Evolutionary conservation across 1,140 invertebrate genomes (phyloP).

Genomic region (Littorina saxatilis): DNA sequence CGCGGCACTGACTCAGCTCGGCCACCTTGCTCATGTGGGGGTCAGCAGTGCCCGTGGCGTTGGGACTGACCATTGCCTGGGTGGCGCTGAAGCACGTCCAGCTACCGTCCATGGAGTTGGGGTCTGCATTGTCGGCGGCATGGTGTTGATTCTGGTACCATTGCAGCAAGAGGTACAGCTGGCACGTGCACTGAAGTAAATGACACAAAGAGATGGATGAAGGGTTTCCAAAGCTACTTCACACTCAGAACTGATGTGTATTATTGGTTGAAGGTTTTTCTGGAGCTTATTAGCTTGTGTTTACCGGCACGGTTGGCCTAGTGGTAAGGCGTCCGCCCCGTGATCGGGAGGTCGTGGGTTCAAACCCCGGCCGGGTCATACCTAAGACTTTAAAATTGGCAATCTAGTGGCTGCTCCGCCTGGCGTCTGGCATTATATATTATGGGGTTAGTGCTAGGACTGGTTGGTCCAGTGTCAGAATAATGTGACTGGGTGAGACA

Average conservation of each 20-base stretch:
- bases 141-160: slow-evolving; percentile 25
- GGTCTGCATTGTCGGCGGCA: neutral
- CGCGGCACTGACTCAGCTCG: neutral
- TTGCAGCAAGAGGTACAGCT: slow-evolving; percentile 39
- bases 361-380: too few relatives aligned
- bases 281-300: neutral
- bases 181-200: slow-evolving; percentile 41
- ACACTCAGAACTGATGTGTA: neutral
- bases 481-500: too few relatives aligned
- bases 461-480: too few relatives aligned
- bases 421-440: neutral
- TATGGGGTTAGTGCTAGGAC: too few relatives aligned
- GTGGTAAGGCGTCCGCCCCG: too few relatives aligned
- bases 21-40: neutral
- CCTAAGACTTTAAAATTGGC: too few relatives aligned
- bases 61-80: neutral
- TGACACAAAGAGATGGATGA: slow-evolving; percentile 26
- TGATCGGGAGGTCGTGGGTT: too few relatives aligned
- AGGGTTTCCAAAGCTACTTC: neutral
- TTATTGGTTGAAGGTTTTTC: too few relatives aligned
- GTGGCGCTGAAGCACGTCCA: neutral
- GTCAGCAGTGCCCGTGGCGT: neutral
- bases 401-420: too few relatives aligned
- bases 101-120: neutral
- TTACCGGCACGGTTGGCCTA: too few relatives aligned